These are phyloP conservation scores for Ivindomyrus marchei DNA, from an alignment of 2,113 vertebrate genomes.

Conservation along the genomic window DNA sequence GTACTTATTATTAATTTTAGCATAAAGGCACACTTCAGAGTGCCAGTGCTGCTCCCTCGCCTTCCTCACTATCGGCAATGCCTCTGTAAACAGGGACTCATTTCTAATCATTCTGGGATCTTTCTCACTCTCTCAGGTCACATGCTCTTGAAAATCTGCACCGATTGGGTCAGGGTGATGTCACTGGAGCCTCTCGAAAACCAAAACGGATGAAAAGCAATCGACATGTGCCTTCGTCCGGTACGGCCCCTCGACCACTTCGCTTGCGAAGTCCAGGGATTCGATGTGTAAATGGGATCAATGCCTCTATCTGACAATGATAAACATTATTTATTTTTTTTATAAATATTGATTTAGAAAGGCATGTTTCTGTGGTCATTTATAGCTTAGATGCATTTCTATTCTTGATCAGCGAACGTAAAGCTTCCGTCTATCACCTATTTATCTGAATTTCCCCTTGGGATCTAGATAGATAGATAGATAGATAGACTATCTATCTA, in stretches of 20 bases:
- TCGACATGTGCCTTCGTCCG: neutral
- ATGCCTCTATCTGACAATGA: neutral
- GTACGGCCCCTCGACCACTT: neutral
- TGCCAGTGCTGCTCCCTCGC: neutral
- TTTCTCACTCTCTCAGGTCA: neutral
- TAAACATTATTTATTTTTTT: no score
- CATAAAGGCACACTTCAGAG: neutral
- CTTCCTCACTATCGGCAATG: neutral
- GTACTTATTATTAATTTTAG: neutral
- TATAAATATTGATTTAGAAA: neutral
- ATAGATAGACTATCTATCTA: neutral
- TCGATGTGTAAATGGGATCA: neutral
- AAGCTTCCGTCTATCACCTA: neutral
- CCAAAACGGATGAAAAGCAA: neutral
- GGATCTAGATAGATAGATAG: neutral
- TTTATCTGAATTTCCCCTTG: neutral
- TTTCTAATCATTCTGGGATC: neutral
- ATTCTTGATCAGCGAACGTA: neutral
- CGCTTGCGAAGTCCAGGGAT: neutral
- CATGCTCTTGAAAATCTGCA: neutral
- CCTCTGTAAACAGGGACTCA: neutral
- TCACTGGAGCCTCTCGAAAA: neutral
- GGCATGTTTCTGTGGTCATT: neutral
- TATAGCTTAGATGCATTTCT: neutral
- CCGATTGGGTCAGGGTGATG: neutral